A percentile compares a stretch with the other conserved stretches of the same genome.
phyloP scores from a whole-genome alignment of 37 sponge, comb jelly and placozoan genomes.

The Beroe forskalii region DNA sequence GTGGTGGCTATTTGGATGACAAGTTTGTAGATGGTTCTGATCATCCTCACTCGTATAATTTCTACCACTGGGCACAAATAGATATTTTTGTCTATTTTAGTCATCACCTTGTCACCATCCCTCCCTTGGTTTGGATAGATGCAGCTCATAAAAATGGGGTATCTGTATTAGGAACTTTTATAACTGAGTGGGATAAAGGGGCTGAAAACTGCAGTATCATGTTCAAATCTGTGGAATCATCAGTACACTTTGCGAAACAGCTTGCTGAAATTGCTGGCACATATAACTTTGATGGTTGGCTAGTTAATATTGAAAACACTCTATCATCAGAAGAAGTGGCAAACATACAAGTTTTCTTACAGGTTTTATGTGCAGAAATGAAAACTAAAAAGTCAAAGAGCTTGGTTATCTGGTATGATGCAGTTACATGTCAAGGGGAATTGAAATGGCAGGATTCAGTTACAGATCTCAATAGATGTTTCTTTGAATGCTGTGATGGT shows the following conservation, averaged over 20 bases:
- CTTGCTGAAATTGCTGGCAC: slow-evolving; percentile 78
- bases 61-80: slow-evolving; percentile 94
- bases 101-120: slow-evolving; percentile 91
- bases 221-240: slow-evolving; percentile 68
- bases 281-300: slow-evolving; percentile 96
- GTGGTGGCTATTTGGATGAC: slow-evolving; percentile 91
- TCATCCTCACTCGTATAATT: slow-evolving; percentile 70
- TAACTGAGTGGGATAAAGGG: slow-evolving; percentile 92
- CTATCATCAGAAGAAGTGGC: slow-evolving; percentile 71
- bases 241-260: slow-evolving; percentile 71
- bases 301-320: slow-evolving; percentile 94
- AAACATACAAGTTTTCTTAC: slow-evolving; percentile 71
- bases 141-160: slow-evolving; percentile 87
- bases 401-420: slow-evolving; percentile 97
- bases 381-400: slow-evolving; percentile 73
- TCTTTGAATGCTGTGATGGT: slow-evolving; percentile 93
- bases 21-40: slow-evolving; percentile 71
- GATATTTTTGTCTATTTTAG: slow-evolving; percentile 93
- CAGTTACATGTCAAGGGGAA: slow-evolving; percentile 80
- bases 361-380: slow-evolving; percentile 74
- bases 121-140: slow-evolving; percentile 93
- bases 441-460: slow-evolving; percentile 94
- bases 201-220: slow-evolving; percentile 73
- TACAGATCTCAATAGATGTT: slow-evolving; percentile 81
- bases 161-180: slow-evolving; percentile 82